These are phyloP conservation scores for Motacilla tschutschensis DNA, from an alignment of 2,113 vertebrate genomes.

Conservation along the genomic window DNA sequence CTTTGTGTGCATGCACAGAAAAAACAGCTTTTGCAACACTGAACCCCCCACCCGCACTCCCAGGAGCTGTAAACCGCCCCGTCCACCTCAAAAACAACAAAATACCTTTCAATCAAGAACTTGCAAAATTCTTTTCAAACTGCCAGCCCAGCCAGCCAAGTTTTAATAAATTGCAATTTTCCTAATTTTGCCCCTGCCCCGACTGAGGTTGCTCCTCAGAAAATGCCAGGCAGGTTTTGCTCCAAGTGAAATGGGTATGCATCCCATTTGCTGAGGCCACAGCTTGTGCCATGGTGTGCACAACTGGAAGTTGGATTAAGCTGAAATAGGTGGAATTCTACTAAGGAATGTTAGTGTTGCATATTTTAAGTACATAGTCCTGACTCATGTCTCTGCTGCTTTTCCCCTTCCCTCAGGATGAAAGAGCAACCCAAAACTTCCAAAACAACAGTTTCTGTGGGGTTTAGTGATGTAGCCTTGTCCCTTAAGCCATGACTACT, in stretches of 20 bases:
- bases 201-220: background rate
- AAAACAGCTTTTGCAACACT: slow-evolving; percentile 22
- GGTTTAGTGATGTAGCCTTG: background rate
- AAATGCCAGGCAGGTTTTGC: background rate
- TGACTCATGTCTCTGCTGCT: background rate
- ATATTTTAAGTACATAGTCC: background rate
- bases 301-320: background rate
- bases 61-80: background rate
- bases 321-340: background rate
- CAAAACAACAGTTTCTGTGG: background rate
- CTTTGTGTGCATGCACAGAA: slow-evolving; percentile 3
- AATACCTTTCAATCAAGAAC: background rate
- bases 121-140: background rate
- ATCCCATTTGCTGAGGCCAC: background rate
- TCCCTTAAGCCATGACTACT: background rate
- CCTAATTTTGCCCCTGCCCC: accelerated
- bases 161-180: background rate
- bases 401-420: background rate
- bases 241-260: background rate
- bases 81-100: background rate
- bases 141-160: background rate
- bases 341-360: background rate
- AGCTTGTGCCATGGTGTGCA: accelerated
- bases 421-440: background rate
- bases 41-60: background rate